Conservation (phyloP, 2,113 vertebrate species). For the Zootoca vivipara region DNA sequence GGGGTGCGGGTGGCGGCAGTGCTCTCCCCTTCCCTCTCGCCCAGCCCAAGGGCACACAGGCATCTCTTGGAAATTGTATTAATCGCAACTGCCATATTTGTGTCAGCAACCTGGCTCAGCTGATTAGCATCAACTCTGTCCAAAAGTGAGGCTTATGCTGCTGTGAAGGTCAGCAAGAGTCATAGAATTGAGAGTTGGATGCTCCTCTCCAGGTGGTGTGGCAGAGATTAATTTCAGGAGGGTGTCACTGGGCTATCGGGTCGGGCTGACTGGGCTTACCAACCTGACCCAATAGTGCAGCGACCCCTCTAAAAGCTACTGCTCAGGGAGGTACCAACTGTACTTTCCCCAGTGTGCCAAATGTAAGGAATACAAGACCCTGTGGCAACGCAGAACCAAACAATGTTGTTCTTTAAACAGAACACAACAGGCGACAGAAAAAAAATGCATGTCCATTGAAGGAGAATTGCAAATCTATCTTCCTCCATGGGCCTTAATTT, state of each 20-base stretch:
- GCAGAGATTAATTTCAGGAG: no score
- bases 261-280: no score
- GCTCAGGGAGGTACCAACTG: no score
- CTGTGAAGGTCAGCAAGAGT: not conserved
- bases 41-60: no score
- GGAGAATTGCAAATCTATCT: not conserved
- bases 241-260: no score
- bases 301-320: no score
- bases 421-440: not conserved
- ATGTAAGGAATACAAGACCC: not conserved
- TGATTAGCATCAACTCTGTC: not conserved
- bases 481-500: not conserved
- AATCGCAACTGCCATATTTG: not conserved
- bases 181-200: no score
- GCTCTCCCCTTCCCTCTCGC: no score
- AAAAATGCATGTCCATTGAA: not conserved
- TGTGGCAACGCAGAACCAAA: not conserved
- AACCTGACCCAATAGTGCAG: no score
- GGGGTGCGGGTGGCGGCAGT: no score
- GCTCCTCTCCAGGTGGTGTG: not conserved
- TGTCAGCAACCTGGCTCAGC: not conserved
- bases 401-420: not conserved
- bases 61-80: not conserved
- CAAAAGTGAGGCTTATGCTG: not conserved
- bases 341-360: not conserved